Evolutionary conservation across 2,113 vertebrate genomes (phyloP).

Genomic region (Potamarius usumacintae): DNA sequence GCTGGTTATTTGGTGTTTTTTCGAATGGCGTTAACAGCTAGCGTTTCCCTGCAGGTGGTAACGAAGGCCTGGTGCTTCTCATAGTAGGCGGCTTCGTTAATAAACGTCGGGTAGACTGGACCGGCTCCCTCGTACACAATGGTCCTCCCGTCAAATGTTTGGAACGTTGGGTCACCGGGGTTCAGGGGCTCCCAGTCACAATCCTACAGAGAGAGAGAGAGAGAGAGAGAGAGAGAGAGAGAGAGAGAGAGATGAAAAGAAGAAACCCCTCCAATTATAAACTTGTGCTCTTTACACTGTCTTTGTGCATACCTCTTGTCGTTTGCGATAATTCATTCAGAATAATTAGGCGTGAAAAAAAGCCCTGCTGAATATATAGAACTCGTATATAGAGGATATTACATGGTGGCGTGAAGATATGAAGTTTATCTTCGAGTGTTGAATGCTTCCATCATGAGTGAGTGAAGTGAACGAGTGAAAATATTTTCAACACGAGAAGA

Average conservation of each 20-base stretch:
- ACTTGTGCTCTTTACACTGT: background rate
- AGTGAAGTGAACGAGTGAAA: too few relatives aligned
- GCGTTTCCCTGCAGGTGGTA: conserved; percentile 79
- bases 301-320: background rate
- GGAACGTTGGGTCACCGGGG: conserved; percentile 89
- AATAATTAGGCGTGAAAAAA: background rate
- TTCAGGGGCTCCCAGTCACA: conserved; percentile 92
- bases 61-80: conserved; percentile 95
- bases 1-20: conserved; percentile 52
- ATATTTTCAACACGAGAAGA: too few relatives aligned
- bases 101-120: conserved; percentile 87
- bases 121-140: conserved; percentile 77
- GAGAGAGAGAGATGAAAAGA: background rate
- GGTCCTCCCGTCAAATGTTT: conserved; percentile 84
- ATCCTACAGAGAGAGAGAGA: conserved; percentile 73
- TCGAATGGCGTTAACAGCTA: conserved; percentile 75
- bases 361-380: background rate
- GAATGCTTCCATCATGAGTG: too few relatives aligned
- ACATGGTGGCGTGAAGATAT: too few relatives aligned
- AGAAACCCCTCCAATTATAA: background rate
- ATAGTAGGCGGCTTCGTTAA: conserved; percentile 97
- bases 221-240: background rate
- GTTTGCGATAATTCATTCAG: background rate
- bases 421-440: too few relatives aligned
- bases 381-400: too few relatives aligned